phyloP scores from a whole-genome alignment of 2,888 invertebrate genomes.

The Torymus texanus region DNA sequence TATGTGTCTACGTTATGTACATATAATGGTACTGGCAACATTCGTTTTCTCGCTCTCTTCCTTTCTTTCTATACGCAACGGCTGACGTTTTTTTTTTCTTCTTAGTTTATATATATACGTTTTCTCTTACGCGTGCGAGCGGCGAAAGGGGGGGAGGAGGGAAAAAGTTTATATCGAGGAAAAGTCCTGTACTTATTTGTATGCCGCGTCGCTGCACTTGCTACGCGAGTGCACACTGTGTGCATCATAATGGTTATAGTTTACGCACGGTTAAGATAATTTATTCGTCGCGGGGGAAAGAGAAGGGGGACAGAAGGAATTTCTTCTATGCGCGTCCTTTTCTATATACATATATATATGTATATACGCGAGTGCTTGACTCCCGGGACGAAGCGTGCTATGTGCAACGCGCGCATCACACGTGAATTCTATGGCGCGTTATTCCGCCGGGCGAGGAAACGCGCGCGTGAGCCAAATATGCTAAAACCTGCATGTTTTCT shows the following conservation, averaged over 20 bases:
- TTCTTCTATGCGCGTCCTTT: not conserved
- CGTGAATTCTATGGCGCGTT: too few relatives aligned
- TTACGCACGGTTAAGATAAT: conserved; percentile 37
- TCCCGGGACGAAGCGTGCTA: too few relatives aligned
- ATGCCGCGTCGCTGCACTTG: not conserved
- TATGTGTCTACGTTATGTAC: not conserved
- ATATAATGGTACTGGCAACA: conserved; percentile 1
- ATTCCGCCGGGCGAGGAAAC: too few relatives aligned
- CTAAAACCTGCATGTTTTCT: too few relatives aligned
- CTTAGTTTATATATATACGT: too few relatives aligned
- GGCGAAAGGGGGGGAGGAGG: not conserved
- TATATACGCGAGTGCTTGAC: too few relatives aligned
- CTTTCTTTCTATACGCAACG: not conserved
- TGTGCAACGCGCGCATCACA: too few relatives aligned
- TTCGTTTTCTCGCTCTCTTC: not conserved
- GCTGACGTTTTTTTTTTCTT: conserved; percentile 5
- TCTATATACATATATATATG: not conserved
- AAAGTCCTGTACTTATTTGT: conserved; percentile 36
- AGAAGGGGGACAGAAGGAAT: too few relatives aligned
- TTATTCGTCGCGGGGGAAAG: not conserved
- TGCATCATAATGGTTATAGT: conserved; percentile 25
- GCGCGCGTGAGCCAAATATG: too few relatives aligned
- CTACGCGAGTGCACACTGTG: conserved; percentile 34
- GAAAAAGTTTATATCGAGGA: conserved; percentile 45
- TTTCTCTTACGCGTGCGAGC: conserved; percentile 3